A percentile compares a stretch with the other conserved stretches of the same genome.
These are phyloP conservation scores for Spodoptera litura DNA, from an alignment of 1,140 invertebrate genomes.

Conservation along the genomic window DNA sequence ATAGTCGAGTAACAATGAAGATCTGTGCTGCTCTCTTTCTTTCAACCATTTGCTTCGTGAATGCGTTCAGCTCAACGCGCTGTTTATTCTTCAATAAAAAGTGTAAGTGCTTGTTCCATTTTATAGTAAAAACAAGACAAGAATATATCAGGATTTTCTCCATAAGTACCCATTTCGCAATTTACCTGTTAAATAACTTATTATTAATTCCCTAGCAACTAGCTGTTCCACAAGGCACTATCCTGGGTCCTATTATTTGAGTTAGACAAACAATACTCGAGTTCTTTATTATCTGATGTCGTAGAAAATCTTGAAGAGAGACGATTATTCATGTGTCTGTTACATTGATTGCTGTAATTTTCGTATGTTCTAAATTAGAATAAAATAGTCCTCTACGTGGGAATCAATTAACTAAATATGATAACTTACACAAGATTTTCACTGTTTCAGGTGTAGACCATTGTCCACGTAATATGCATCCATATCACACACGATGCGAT, in stretches of 20 bases:
- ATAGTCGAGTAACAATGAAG: conserved; percentile 40
- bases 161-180: too few species aligned
- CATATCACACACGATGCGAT: conserved; percentile 74
- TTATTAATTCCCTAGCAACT: neutral
- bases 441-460: conserved; percentile 65
- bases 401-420: too few species aligned
- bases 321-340: too few species aligned
- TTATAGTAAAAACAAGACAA: neutral
- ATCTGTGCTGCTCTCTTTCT: conserved; percentile 31
- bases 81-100: conserved; percentile 57
- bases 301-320: too few species aligned
- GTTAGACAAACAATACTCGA: too few species aligned
- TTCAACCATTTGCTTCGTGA: conserved; percentile 44
- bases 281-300: too few species aligned
- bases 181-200: neutral
- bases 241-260: neutral
- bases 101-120: conserved; percentile 59
- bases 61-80: conserved; percentile 39
- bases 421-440: neutral
- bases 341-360: too few species aligned
- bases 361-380: too few species aligned
- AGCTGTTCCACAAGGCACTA: neutral
- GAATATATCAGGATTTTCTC: too few species aligned
- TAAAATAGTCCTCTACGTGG: too few species aligned
- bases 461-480: conserved; percentile 69